These are phyloP conservation scores for Cynopterus sphinx DNA, from an alignment of 2,797 vertebrate species.

Conservation along the genomic window DNA sequence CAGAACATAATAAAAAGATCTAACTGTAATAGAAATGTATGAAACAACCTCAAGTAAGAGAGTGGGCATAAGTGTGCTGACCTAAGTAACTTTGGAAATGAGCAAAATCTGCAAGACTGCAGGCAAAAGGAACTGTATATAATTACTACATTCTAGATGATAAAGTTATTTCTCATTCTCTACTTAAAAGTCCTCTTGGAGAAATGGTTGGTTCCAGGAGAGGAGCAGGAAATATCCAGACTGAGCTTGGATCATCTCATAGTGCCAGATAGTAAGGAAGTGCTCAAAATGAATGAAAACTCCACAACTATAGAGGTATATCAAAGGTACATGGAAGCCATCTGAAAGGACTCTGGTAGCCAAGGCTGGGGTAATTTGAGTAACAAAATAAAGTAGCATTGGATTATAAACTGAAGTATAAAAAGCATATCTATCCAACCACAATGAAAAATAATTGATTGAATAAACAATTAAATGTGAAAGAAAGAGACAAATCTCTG, in stretches of 20 bases:
- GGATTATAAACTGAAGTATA: neutral
- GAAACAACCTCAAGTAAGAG: neutral
- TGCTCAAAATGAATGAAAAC: neutral
- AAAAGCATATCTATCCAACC: neutral
- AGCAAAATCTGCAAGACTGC: neutral
- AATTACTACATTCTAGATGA: neutral
- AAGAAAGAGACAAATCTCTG: neutral
- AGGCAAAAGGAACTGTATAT: neutral
- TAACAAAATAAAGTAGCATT: neutral
- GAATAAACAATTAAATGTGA: neutral
- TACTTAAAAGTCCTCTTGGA: neutral
- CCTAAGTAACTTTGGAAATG: neutral
- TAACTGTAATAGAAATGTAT: neutral
- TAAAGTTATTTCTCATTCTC: neutral
- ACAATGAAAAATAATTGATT: neutral
- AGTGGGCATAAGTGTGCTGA: neutral
- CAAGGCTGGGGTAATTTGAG: neutral
- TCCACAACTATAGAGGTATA: neutral
- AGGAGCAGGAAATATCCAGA: neutral
- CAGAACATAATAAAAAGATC: neutral
- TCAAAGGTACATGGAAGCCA: neutral
- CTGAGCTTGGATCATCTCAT: neutral
- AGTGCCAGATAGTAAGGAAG: neutral
- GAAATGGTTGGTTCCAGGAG: neutral
- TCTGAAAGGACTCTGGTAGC: neutral